Percentiles rank a stretch among this genome's conserved stretches.
Evolutionary conservation across 2,113 vertebrate genomes (phyloP).

Genomic region (Xenopus tropicalis): DNA sequence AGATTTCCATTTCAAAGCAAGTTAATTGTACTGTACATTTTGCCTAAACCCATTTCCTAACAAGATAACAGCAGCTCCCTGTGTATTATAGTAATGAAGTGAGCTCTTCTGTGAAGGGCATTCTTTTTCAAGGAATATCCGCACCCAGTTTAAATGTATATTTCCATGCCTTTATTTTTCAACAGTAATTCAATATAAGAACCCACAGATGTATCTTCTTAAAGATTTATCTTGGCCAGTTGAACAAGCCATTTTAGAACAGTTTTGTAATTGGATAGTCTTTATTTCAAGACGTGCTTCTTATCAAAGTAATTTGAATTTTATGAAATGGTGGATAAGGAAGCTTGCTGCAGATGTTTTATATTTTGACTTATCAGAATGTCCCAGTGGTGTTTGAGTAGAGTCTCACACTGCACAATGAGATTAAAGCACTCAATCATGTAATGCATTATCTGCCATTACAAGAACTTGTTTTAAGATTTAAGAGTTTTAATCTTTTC

Average conservation of each 20-base stretch:
- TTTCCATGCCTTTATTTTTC: not conserved
- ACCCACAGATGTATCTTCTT: constrained; percentile 18
- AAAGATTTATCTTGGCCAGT: constrained; percentile 25
- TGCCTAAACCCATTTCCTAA: too few species aligned
- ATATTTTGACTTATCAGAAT: constrained; percentile 31
- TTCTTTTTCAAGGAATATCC: too few species aligned
- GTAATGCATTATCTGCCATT: constrained; percentile 34
- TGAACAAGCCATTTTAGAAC: not conserved
- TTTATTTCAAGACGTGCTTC: constrained; percentile 28
- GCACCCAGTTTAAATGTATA: too few species aligned
- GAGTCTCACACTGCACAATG: constrained; percentile 24
- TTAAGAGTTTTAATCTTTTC: constrained; percentile 13
- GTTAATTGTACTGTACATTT: too few species aligned
- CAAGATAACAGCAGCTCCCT: too few species aligned
- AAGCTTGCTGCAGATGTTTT: constrained; percentile 33
- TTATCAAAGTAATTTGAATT: constrained; percentile 44
- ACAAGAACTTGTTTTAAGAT: constrained; percentile 12
- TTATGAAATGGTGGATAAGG: constrained; percentile 27
- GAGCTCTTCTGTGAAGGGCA: too few species aligned
- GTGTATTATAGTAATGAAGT: too few species aligned
- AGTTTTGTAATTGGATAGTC: constrained; percentile 35
- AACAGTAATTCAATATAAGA: constrained; percentile 9
- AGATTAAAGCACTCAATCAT: constrained; percentile 43
- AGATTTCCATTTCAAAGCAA: too few species aligned
- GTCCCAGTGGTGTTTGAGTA: constrained; percentile 32